Base-by-base conservation (phyloP, 2,888 invertebrate species). In the Fragum whitleyi region DNA sequence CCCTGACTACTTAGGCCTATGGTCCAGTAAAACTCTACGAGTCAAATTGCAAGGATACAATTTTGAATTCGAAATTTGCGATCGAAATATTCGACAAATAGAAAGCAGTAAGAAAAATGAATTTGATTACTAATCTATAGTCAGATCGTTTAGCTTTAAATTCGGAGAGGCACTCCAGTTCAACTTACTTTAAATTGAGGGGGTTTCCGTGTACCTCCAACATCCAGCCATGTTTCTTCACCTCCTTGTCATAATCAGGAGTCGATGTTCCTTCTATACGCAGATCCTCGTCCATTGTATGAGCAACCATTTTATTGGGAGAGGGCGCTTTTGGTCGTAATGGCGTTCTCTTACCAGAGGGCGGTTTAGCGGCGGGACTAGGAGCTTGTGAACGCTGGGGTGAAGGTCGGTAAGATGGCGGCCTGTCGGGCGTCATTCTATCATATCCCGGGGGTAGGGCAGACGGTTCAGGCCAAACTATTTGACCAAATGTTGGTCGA, bases 191-290 rank as follows among this genome's bases (percentile, higher is more conserved):
- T 28, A 93, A 72, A 73, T 88, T 85, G n/a, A 90, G 83, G 5
- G 93, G 93, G 81, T 93, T 91, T 0, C 92, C 93, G 23, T 90
- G 93, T 2, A 93, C 86, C 74, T 93, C 90, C 85, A 91, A 89
- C 74, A 90, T 81, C 93, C 93, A 93, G 16, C 93, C 92, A 79
- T 91, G 89, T 73, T 88, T 91, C 59, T 87, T 86, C 73, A 88
- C 78, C 62, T 90, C 86, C 47, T 79, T 80, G 21, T 91, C 88
- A 72, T 92, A 93, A 62, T 88, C 81, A n/a, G 81, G 74, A 0
- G 85, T 79, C 19, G 78, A 72, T 42, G 59, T 29, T 16, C 79
- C 59, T n/a, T 71, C 71, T 23, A 32, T 23, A n/a, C 53, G 39
- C 26, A 29, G 26, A 39, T 79, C 81, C 2, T 81, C 79, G 29